Conservation (phyloP, 2,113 vertebrate genomes). For the Taurulus bubalis region DNA sequence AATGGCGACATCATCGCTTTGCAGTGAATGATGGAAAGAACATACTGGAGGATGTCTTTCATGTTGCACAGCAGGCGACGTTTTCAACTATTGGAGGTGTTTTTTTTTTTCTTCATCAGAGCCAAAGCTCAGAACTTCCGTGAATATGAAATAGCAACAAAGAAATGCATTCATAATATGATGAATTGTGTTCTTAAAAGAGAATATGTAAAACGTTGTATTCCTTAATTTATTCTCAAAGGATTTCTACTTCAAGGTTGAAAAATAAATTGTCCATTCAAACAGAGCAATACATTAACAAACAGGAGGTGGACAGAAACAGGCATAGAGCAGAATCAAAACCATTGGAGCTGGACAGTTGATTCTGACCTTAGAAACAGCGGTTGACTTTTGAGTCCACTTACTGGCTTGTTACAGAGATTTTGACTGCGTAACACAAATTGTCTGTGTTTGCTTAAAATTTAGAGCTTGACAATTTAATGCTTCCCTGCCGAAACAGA, state of each 20-base stretch:
- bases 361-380: background rate
- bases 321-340: background rate
- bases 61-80: background rate
- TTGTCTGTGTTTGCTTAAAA: background rate
- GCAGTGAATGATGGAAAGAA: constrained; percentile 13
- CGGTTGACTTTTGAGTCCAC: too few species aligned
- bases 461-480: background rate
- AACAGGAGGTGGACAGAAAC: background rate
- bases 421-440: background rate
- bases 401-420: background rate
- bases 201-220: constrained; percentile 21
- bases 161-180: constrained; percentile 42
- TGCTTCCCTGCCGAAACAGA: background rate
- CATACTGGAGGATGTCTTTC: background rate
- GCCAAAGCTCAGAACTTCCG: constrained; percentile 18
- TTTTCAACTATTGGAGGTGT: constrained; percentile 16
- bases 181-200: constrained; percentile 44
- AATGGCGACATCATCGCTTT: constrained; percentile 38
- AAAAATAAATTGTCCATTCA: constrained; percentile 23
- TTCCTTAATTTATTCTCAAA: constrained; percentile 37
- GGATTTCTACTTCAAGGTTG: constrained; percentile 34
- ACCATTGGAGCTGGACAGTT: background rate
- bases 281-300: background rate
- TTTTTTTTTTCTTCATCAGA: constrained; percentile 24
- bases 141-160: constrained; percentile 31